These are phyloP conservation scores for Adelges cooleyi DNA, from an alignment of 1,140 invertebrate species.

Conservation along the genomic window DNA sequence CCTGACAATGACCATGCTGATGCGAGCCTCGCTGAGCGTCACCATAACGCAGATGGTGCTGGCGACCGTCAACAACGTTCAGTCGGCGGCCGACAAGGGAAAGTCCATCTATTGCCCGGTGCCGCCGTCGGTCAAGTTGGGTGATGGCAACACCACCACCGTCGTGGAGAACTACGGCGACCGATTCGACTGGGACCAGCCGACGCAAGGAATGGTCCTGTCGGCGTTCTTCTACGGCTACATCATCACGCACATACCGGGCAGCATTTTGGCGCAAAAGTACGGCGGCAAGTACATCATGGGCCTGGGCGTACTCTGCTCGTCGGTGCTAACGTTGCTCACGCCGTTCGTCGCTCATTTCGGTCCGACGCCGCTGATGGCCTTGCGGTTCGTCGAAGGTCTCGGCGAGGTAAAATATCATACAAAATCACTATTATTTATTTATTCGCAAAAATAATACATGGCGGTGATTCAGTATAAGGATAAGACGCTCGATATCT, in stretches of 20 bases:
- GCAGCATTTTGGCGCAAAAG: constrained; percentile 45
- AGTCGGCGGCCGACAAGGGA: not conserved
- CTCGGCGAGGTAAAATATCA: constrained; percentile 44
- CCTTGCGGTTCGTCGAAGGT: constrained; percentile 53
- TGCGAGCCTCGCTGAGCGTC: constrained; percentile 77
- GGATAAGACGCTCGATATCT: too few species aligned
- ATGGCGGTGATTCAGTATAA: too few species aligned
- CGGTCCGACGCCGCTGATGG: constrained; percentile 45
- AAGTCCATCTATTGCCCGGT: not conserved
- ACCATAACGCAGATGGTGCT: constrained; percentile 78
- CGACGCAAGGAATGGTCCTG: constrained; percentile 44
- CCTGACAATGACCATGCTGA: constrained; percentile 45
- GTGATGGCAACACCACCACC: too few species aligned
- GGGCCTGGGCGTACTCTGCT: constrained; percentile 40
- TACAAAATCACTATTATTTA: constrained; percentile 3
- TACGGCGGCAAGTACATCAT: constrained; percentile 47
- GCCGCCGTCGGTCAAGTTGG: not conserved
- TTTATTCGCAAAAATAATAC: too few species aligned
- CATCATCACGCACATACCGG: constrained; percentile 46
- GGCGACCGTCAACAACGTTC: not conserved
- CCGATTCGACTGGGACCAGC: constrained; percentile 41
- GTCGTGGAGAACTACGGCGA: constrained; percentile 12
- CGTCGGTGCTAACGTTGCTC: constrained; percentile 54
- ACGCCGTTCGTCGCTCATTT: constrained; percentile 48
- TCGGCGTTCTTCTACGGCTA: constrained; percentile 53